Evolutionary conservation across 2,797 vertebrate genomes (phyloP), one percentile per base, ranked within the genome.

Genomic region (Catostomus latipinnis): DNA sequence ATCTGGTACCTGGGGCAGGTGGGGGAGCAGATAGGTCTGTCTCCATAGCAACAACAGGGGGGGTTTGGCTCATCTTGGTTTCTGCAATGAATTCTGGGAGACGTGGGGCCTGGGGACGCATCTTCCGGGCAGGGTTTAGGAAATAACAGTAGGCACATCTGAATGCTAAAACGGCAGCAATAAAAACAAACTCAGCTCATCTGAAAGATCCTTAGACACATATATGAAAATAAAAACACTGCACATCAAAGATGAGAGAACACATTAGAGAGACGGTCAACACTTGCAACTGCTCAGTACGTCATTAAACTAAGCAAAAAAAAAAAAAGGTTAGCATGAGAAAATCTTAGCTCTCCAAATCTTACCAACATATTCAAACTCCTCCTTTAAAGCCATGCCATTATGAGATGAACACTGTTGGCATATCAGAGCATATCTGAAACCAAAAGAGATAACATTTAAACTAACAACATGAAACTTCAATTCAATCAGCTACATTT

Each of bases 361-460:
- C 97, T 98, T 95, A 99, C 98, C 98, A 89, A 97, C 84, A 67
- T 98, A 99, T 93, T 99, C 98, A 95, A 98, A 99, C 90, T 99
- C 98, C 89, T 99, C 98, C 87, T 96, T 98, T 93, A 99, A 94
- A 89, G 97, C 97, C 98, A 99, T 99, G 87, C 97, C 98, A 90
- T 99, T 99, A 92, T 99, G 98, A 88, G 97, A 98, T 90, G 96
- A 94, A 90, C 98, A 99, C 78, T 99, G 98, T 89, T 99, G 98
- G 93, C 98, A 99, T 93, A 99, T 94, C 88, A 99, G 96, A 72
- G 98, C 98, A 0, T 97, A 99, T 92, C 98, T 99, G 81, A 84
- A 69, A 87, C 82, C 7, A 43, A 49, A 34, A 76, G 62, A 84
- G 71, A 87, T 79, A 60, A 9, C 46, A 34, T 49, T 6, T 13